Conservation (phyloP, 2,888 invertebrate genomes). For the Cheilosia impressa region DNA sequence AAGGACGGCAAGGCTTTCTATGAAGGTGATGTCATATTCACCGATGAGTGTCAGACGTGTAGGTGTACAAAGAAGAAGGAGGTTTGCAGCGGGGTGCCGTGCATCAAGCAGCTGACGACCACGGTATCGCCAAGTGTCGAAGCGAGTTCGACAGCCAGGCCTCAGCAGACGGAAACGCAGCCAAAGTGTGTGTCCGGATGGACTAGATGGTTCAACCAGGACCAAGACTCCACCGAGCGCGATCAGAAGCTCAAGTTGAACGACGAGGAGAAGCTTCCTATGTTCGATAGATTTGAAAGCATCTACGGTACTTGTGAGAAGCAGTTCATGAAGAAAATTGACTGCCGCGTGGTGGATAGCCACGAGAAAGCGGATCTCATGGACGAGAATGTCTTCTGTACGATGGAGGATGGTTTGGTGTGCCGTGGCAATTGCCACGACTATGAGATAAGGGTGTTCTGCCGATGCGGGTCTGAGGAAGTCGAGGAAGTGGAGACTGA, state of each 20-base stretch:
- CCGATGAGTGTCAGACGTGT: constrained; percentile 92
- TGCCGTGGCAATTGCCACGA: constrained; percentile 90
- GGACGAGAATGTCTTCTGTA: constrained; percentile 90
- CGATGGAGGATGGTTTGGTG: constrained; percentile 88
- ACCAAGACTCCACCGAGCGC: constrained; percentile 78
- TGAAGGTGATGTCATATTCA: constrained; percentile 91
- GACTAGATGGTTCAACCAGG: constrained; percentile 90
- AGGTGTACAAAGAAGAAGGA: constrained; percentile 89
- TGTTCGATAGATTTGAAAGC: constrained; percentile 81
- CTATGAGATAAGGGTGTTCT: constrained; percentile 92
- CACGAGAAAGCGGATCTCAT: constrained; percentile 88
- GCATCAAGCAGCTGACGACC: constrained; percentile 79
- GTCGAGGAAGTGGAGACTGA: constrained; percentile 54
- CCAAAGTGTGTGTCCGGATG: constrained; percentile 88
- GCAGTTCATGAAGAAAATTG: constrained; percentile 88
- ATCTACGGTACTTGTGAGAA: constrained; percentile 86
- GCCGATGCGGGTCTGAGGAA: constrained; percentile 84
- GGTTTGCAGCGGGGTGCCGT: constrained; percentile 89
- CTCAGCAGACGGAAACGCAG: constrained; percentile 79
- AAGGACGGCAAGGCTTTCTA: constrained; percentile 88
- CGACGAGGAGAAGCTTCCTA: constrained; percentile 81
- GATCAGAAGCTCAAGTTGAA: constrained; percentile 78
- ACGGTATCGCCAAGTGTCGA: constrained; percentile 54
- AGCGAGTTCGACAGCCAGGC: constrained; percentile 76
- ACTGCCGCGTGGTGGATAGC: constrained; percentile 88